Evolutionary conservation across 2,888 invertebrate species (phyloP), one percentile per base, ranked within the genome.

Genomic region (Flexamia atlantica): DNA sequence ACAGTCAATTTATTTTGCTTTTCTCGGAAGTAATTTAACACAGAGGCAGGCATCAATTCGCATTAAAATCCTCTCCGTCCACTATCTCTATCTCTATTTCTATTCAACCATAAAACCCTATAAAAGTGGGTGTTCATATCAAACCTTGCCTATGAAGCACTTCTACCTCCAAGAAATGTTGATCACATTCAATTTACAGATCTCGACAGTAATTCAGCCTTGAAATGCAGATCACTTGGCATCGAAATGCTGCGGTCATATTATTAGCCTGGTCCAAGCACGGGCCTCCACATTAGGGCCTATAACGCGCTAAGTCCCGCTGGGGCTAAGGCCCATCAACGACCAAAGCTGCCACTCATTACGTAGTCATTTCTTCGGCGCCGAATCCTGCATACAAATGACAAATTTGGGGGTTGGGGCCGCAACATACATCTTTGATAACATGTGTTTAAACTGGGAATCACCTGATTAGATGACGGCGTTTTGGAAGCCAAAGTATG

Each of bases 331-430:
- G 53, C 53, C 12, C 40, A 40, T 9, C 40, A 12, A 5, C n/a
- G n/a, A n/a, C n/a, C n/a, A n/a, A n/a, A 14, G 46, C 46, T 46
- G 46, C 12, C 23, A 53, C 30, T 30, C 64, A 64, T 64, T 64
- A 64, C 14, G 14, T 12, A 64, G 28, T 64, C 64, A 64, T 64
- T 64, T 64, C 64, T 64, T 25, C 30, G 28, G 28, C 64, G 5
- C 9, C 64, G 28, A 12, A 17, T 23, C 28, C 64, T 3, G 64
- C 64, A 64, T 64, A 64, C 64, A 64, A 64, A 64, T 28, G 64
- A 64, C 64, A 64, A 28, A 64, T 64, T 64, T 28, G 64, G 0
- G 64, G 64, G 17, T n/a, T 28, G 30, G 30, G 64, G 30, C 28
- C 5, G 64, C 14, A 25, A 64, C 20, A 23, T 57, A 57, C 20